Conservation (phyloP, 2,888 invertebrate genomes). For the Epirrita christyi region DNA sequence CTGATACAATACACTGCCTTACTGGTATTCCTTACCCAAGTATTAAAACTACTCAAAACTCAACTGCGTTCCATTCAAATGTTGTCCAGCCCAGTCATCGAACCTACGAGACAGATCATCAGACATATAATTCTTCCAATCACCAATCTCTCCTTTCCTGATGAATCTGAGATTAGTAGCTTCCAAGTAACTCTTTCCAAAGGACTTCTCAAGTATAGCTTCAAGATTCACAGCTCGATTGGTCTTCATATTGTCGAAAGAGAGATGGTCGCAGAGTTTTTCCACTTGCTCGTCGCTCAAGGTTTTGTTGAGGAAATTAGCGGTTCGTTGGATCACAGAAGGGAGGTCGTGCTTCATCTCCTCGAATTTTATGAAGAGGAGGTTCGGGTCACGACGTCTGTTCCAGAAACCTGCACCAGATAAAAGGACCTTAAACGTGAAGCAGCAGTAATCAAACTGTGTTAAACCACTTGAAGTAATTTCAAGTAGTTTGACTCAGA, state of each 20-base stretch:
- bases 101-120: slow-evolving; percentile 88
- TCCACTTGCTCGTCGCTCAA: slow-evolving; percentile 88
- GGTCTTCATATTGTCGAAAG: slow-evolving; percentile 92
- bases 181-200: slow-evolving; percentile 72
- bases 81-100: slow-evolving; percentile 88
- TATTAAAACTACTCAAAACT: slow-evolving; percentile 76
- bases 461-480: too few relatives aligned
- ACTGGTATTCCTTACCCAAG: too few relatives aligned
- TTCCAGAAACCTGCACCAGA: slow-evolving; percentile 86
- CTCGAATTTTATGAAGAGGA: slow-evolving; percentile 92
- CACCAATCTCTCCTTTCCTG: slow-evolving; percentile 91
- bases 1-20: too few relatives aligned
- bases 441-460: too few relatives aligned
- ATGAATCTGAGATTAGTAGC: slow-evolving; percentile 87
- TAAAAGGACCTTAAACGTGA: too few relatives aligned
- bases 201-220: slow-evolving; percentile 83
- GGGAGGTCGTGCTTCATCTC: slow-evolving; percentile 91
- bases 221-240: slow-evolving; percentile 92
- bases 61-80: slow-evolving; percentile 86
- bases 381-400: slow-evolving; percentile 87
- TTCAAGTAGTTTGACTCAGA: too few relatives aligned
- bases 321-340: slow-evolving; percentile 87
- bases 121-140: slow-evolving; percentile 92
- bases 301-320: slow-evolving; percentile 88
- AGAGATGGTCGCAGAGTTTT: slow-evolving; percentile 89